Evolutionary conservation across 2,113 vertebrate species (phyloP), one percentile per base, ranked within the genome.

Genomic region (Phylloscopus trochilus): DNA sequence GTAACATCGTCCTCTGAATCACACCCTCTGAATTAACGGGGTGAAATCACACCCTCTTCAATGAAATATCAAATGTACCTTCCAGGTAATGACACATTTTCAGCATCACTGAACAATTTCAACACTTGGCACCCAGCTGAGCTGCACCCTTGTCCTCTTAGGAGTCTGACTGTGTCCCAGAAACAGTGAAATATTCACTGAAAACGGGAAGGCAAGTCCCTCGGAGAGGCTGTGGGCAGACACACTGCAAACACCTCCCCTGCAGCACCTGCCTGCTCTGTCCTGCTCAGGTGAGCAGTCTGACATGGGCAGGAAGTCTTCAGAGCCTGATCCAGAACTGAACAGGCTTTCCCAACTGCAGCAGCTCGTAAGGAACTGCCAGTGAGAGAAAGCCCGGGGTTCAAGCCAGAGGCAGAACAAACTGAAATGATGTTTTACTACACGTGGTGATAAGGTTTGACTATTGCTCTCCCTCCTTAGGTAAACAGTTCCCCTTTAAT

Each of bases 291-390:
- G 53, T 67, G 18, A 83, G 26, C 31, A 91, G 63, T 47, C 44
- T 80, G 43, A 16, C 19, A 51, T 1, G 7, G 37, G n/a, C 35
- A 86, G 67, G 30, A 52, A 55, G 23, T 23, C 44, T 43, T 24
- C 4, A n/a, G 43, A 78, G 22, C 22, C 24, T 28, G 26, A 53
- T 7, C 15, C 52, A 51, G n/a, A 75, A 27, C 3, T 27, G 8
- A 58, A 20, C 15, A 47, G 18, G 15, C 56, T 31, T 20, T 63
- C 28, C 56, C 21, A 81, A 7, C 5, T 53, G 41, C 69, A 83
- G 43, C 26, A 58, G 35, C 23, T n/a, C 10, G 0, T 18, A 6
- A 59, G 47, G 58, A 85, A 24, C 13, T 43, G 35, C 0, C 0
- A 41, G 19, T 0, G 7, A 62, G 24, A 14, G 31, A 26, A 10